Conservation (phyloP, 1,140 invertebrate genomes). For the Drosophila setifemur region DNA sequence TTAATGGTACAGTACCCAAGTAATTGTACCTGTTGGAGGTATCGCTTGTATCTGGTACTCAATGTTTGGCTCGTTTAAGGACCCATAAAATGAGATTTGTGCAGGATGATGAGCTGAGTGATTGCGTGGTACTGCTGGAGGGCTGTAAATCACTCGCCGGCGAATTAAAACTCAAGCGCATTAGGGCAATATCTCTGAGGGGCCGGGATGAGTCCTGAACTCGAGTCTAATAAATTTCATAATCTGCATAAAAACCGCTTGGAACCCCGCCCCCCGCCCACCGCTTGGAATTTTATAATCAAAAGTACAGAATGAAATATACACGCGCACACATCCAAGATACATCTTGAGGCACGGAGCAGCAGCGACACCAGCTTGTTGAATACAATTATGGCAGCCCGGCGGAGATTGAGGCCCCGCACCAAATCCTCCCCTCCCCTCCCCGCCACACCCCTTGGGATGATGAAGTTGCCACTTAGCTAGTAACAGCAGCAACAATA, state of each 20-base stretch:
- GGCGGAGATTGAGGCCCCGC: slow-evolving; percentile 60
- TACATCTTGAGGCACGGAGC: slow-evolving; percentile 19
- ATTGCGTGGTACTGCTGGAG: slow-evolving; percentile 26
- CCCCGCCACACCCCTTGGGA: too few relatives aligned
- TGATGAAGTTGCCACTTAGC: slow-evolving; percentile 77
- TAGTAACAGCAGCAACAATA: slow-evolving; percentile 49
- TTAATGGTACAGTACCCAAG: too few relatives aligned
- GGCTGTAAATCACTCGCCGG: slow-evolving; percentile 55
- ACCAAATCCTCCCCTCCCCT: slow-evolving; percentile 10
- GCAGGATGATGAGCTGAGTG: slow-evolving; percentile 32
- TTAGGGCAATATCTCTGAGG: slow-evolving; percentile 52
- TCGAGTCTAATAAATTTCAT: slow-evolving; percentile 64
- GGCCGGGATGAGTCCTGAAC: slow-evolving; percentile 30
- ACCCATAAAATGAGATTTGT: slow-evolving; percentile 33
- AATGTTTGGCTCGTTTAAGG: slow-evolving; percentile 37
- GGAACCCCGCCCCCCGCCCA: background rate
- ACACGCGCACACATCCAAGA: slow-evolving; percentile 35
- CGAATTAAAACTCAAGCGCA: slow-evolving; percentile 73
- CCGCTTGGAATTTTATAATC: slow-evolving; percentile 25
- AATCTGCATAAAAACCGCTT: slow-evolving; percentile 63
- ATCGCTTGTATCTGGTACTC: slow-evolving; percentile 20
- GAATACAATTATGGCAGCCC: slow-evolving; percentile 72
- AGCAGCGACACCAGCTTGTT: slow-evolving; percentile 76
- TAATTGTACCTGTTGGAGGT: too few relatives aligned
- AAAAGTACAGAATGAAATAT: slow-evolving; percentile 49